Evolutionary conservation across 2,113 vertebrate species (phyloP), one percentile per base, ranked within the genome.

Genomic region (Corythornis cristatus): DNA sequence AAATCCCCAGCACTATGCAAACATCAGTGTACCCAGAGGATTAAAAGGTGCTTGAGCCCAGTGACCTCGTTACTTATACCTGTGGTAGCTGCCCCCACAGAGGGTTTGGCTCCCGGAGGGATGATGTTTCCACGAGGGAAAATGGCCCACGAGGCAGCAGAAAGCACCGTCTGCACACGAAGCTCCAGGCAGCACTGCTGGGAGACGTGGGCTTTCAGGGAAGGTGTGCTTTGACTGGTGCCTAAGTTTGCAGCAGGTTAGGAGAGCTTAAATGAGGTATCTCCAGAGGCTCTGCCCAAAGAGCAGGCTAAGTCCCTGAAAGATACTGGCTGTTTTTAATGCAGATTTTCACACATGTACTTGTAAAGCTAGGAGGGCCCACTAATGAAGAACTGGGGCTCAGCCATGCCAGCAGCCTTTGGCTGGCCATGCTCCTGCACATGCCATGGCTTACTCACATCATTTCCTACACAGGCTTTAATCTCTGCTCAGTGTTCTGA

Each of bases 381-480:
- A 33, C 66, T 42, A 33, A 53, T 8, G n/a, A 45, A 60, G 75
- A 74, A 7, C 60, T 19, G 28, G 31, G 18, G 28, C 46, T n/a
- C 33, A 73, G 58, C 18, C 54, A 14, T 10, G 14, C 40, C 83
- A 78, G 73, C 48, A 84, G 65, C 66, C 66, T 74, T 75, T 42
- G 35, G 33, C 50, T 46, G 43, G 57, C 62, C 56, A 7, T 5
- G 17, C 28, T 57, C 15, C 83, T 1, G 3, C 50, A 56, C 1
- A 0, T 29, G 74, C 66, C 78, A 56, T 4, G 0, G 53, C n/a
- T 81, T 37, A 20, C 28, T 60, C 4, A 0, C 31, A 8, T 9
- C 35, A n/a, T 42, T 54, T 43, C 57, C 56, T 25, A 10, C 37
- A 5, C 0, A 19, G 25, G 9, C 29, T 53, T 42, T 45, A 37